Percentiles rank a stretch among this genome's conserved stretches.
Evolutionary conservation across 2,888 invertebrate genomes (phyloP).

Genomic region (Cheilosia variabilis): DNA sequence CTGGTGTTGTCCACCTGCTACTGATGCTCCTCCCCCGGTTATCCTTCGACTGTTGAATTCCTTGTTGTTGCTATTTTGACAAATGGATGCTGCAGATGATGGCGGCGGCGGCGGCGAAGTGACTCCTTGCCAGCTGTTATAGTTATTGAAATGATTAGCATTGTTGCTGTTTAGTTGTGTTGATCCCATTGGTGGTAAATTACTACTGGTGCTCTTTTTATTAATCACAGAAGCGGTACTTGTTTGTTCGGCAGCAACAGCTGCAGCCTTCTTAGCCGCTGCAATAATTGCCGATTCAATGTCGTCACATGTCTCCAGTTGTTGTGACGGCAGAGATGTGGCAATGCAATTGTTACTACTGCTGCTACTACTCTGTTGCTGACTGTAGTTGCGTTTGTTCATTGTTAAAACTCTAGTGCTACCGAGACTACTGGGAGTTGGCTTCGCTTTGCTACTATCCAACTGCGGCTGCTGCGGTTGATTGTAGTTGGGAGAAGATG

Average conservation of each 20-base stretch:
- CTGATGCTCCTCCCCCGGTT: conserved; percentile 70
- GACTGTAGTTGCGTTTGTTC: conserved; percentile 60
- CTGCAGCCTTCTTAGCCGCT: conserved; percentile 80
- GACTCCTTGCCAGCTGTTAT: conserved; percentile 48
- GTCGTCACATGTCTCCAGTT: conserved; percentile 82
- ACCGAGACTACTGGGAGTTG: conserved; percentile 68
- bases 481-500: conserved; percentile 39
- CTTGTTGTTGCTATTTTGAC: conserved; percentile 47
- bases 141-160: conserved; percentile 56
- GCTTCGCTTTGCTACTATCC: conserved; percentile 55
- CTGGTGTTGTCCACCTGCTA: conserved; percentile 77
- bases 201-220: conserved; percentile 48
- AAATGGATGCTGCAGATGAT: conserved; percentile 33
- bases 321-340: conserved; percentile 76
- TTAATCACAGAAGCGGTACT: conserved; percentile 59
- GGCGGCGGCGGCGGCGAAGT: conserved; percentile 58
- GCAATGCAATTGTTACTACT: conserved; percentile 41
- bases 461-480: conserved; percentile 66
- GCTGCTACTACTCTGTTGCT: conserved; percentile 75
- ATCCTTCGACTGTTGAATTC: conserved; percentile 31
- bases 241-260: conserved; percentile 76
- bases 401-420: conserved; percentile 75
- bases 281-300: conserved; percentile 82
- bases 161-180: conserved; percentile 50
- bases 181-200: conserved; percentile 68